Base-by-base conservation (phyloP, 2,797 vertebrate genomes). In the Acipenser ruthenus region DNA sequence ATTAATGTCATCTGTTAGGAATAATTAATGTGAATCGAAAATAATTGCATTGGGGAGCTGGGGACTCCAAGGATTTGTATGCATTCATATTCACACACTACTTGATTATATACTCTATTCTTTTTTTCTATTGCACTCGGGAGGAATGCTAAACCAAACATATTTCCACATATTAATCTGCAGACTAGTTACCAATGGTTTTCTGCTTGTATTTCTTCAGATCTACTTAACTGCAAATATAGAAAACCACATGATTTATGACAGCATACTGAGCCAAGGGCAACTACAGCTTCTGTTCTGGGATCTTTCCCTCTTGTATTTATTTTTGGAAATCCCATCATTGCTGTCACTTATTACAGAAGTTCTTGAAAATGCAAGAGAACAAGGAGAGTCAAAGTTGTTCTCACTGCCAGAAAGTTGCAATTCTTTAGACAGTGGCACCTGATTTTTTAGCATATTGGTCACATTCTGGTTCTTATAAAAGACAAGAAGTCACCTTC, bases 11-110 rank as follows among this genome's bases (percentile, higher is more conserved):
- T 89, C 88, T 90, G 88, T 87, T 89, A 88, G 83, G 81, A 84
- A 85, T 90, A 92, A 92, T 91, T 91, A 92, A 89, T 86, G 78
- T 78, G 88, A 89, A 88, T 88, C 77, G 77, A 84, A 87, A 88
- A 89, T 93, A 93, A 93, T 91, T 93, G 86, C 89, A 85, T 88
- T 61, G 53, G 90, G 90, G 91, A 92, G 72, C 74, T 75, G 76
- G 90, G 86, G 89, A 91, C 79, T 79, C 70, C 23, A 71, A 84
- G 74, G 83, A 86, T 86, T 86, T 83, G 68, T 78, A 69, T 78
- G 78, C 84, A 86, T 90, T 91, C 87, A 84, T 80, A 89, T 88
- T 91, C 88, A 84, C 73, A 73, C 67, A 76, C 79, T 79, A 68
- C 84, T 90, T 64, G 71, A 89, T 88, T 86, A 88, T 77, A 86